These are phyloP conservation scores for Macquaria australasica DNA, from an alignment of 2,113 vertebrate genomes.

Conservation along the genomic window DNA sequence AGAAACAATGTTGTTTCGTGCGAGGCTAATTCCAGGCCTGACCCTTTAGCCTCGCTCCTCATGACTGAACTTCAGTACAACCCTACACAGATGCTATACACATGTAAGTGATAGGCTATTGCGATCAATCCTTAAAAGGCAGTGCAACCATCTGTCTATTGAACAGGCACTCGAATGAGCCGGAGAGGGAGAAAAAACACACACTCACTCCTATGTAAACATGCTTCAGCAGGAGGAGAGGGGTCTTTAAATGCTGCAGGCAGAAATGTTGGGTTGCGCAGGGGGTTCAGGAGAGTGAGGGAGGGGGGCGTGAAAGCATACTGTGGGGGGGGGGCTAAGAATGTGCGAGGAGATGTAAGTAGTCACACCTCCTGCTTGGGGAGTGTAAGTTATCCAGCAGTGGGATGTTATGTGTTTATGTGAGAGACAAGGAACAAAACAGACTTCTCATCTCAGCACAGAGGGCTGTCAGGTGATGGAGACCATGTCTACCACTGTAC, in stretches of 20 bases:
- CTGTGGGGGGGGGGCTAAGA: constrained; percentile 30
- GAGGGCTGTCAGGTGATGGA: constrained; percentile 53
- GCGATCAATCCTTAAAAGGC: constrained; percentile 84
- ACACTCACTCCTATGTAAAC: constrained; percentile 82
- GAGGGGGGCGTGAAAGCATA: constrained; percentile 25
- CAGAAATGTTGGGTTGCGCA: constrained; percentile 38
- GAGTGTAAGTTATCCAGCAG: constrained; percentile 30
- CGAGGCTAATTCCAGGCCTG: constrained; percentile 50
- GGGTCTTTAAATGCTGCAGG: constrained; percentile 68
- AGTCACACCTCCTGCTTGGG: constrained; percentile 35
- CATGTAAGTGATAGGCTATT: constrained; percentile 71
- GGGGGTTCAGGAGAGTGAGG: constrained; percentile 19
- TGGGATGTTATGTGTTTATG: constrained; percentile 58
- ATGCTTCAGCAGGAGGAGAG: constrained; percentile 69
- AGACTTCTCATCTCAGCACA: constrained; percentile 18
- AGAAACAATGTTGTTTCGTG: constrained; percentile 49
- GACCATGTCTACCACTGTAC: constrained; percentile 33
- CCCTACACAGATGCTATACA: constrained; percentile 71
- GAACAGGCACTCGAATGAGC: constrained; percentile 74
- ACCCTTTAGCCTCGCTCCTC: constrained; percentile 46
- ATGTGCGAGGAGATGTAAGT: constrained; percentile 42
- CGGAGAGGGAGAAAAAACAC: constrained; percentile 76
- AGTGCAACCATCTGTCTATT: constrained; percentile 76
- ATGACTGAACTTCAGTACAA: constrained; percentile 49
- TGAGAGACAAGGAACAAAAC: constrained; percentile 33